Evolutionary conservation across 1,140 invertebrate species (phyloP), one percentile per base, ranked within the genome.

Genomic region (Ephestia elutella): DNA sequence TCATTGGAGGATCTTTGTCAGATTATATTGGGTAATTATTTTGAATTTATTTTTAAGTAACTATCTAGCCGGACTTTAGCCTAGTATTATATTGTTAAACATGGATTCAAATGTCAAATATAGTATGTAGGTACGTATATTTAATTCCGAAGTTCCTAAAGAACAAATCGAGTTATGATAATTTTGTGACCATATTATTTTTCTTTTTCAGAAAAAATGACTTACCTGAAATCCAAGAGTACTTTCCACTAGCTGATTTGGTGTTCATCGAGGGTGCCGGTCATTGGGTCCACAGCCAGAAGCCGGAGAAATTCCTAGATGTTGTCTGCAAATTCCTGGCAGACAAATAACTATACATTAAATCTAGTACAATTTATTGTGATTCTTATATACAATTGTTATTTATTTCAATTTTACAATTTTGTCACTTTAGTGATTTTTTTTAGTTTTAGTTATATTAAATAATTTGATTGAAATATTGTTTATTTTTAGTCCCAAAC

Each of bases 221-320:
- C 83, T 90, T 94, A 65, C 85, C 90, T 1, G 73, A 89, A 49
- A 96, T 97, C 54, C 87, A 90, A 71, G 89, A 92, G 62, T 80
- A 95, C 13, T 99, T 98, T 80, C 95, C 96, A 0, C 88, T 91
- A 7, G 93, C 94, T 0, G 85, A 93, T 63, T 91, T 98, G 58
- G 79, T 91, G 57, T 94, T 93, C 73, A 91, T 99, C 49, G 89
- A 92, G 30, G 93, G 92, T 60, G 95, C 97, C 17, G 95, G 96
- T 5, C 97, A 99, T 82, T 97, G 96, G 95, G 92, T 98, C 8
- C 97, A 99, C 76, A 93, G 95, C 55, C 96, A 99, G 64, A 95
- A 97, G 80, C 96, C 97, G 1, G 74, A 89, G 1, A 92, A 95
- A 72, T 98, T 99, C 83, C 75, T 97, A 9, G 87, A 91, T 63